Conservation (phyloP, 2,888 invertebrate genomes). For the Meghimatium bilineatum region DNA sequence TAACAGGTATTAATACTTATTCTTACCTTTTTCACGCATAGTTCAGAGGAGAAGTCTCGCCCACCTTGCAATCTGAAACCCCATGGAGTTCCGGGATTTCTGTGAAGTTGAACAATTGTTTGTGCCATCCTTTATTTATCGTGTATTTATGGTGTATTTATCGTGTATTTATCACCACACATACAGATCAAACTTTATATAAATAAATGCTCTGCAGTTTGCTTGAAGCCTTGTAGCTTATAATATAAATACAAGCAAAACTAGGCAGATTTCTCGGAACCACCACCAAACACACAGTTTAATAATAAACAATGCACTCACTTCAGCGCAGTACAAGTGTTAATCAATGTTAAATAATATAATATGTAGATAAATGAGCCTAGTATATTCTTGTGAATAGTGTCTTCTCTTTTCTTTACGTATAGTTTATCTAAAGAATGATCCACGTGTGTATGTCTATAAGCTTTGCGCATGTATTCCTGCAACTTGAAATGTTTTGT, state of each 20-base stretch:
- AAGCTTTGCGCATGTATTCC: not conserved
- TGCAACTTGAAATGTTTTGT: not conserved
- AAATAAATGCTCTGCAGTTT: not conserved
- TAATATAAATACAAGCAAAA: not conserved
- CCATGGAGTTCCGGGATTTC: slow-evolving; percentile 65
- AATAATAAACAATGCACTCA: not conserved
- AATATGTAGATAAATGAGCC: too few relatives aligned
- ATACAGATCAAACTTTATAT: not conserved
- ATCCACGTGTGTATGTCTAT: not conserved
- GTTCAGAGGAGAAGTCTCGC: slow-evolving; percentile 66
- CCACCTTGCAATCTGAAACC: slow-evolving; percentile 73
- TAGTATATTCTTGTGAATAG: not conserved
- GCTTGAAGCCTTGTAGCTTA: not conserved
- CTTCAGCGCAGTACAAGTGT: not conserved
- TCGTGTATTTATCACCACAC: too few relatives aligned
- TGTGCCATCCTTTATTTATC: slow-evolving; percentile 59
- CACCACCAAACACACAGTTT: not conserved
- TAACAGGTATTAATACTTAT: not conserved
- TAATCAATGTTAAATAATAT: not conserved
- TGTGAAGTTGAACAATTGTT: slow-evolving; percentile 61
- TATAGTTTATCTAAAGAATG: not conserved
- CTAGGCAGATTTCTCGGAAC: not conserved
- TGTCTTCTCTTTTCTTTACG: not conserved
- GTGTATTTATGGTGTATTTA: too few relatives aligned
- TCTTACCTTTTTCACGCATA: slow-evolving; percentile 72